Base-by-base conservation (phyloP, 2,888 invertebrate genomes). In the Selenia dentaria region DNA sequence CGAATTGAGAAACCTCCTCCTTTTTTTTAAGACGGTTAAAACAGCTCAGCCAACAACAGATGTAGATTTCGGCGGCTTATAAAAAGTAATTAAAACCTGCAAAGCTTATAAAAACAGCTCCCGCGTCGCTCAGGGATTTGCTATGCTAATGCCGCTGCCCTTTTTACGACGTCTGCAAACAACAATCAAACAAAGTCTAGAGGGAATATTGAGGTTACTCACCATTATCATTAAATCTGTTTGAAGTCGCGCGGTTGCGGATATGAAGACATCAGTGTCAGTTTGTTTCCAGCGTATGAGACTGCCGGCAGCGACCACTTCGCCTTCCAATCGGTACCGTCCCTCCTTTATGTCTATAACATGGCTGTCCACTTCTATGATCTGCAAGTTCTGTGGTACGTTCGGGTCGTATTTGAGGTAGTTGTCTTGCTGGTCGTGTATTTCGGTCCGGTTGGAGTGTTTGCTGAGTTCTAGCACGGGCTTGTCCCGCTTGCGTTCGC, bases 171-270 rank as follows among this genome's bases (percentile, higher is more conserved):
- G 11, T 38, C 24, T 28, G 27, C 37, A 37, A 50, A 48, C 16
- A 45, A 35, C 38, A 41, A 42, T 37, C 18, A 46, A 28, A 42
- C 25, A 29, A 56, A 54, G 41, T 46, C 40, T 36, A 16, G 2
- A 4, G 4, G 4, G 16, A 3, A 16, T 16, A 16, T 16, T 16
- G 2, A 16, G 2, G 16, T 4, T 4, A 12, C 79, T 79, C 49
- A 87, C 90, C 87, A 88, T 79, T 51, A 90, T 84, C 80, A 86
- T 82, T 36, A 90, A 64, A 58, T 88, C 88, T 0, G 81, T 79
- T 39, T 83, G 81, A 8, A 89, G 67, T 25, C 73, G 70, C 2
- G 89, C 85, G 5, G 74, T 61, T 0, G 87, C 76, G 5, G 80
- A 67, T 51, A 90, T 78, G 38, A 60, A 65, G 8, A 89, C 70